Conservation (phyloP, 1,140 invertebrate genomes). For the Asobara japonica region DNA sequence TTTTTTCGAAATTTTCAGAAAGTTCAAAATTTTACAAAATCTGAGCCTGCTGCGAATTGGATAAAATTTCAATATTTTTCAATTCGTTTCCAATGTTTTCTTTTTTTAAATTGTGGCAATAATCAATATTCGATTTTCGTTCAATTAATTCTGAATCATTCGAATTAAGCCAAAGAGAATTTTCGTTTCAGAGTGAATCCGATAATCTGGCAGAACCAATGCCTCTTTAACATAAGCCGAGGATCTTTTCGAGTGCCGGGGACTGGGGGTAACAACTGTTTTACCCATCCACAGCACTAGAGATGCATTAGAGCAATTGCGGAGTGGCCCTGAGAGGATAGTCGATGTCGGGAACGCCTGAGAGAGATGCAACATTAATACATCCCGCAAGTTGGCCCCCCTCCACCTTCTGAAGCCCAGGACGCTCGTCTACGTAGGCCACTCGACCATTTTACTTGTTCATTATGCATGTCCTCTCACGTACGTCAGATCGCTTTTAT, state of each 20-base stretch:
- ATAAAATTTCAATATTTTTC: too few species aligned
- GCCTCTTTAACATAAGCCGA: constrained; percentile 16
- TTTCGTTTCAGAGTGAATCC: neutral
- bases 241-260: constrained; percentile 6
- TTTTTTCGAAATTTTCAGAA: too few species aligned
- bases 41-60: too few species aligned
- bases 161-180: neutral
- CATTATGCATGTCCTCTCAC: constrained; percentile 49
- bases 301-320: constrained; percentile 56
- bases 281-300: constrained; percentile 41
- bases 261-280: constrained; percentile 16
- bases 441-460: constrained; percentile 49
- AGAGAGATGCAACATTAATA: constrained; percentile 56
- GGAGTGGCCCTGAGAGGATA: constrained; percentile 53
- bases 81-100: too few species aligned
- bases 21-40: too few species aligned
- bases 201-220: constrained; percentile 12
- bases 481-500: constrained; percentile 21
- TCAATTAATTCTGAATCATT: too few species aligned
- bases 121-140: too few species aligned
- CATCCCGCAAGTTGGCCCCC: constrained; percentile 39
- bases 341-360: constrained; percentile 49
- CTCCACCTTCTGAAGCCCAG: constrained; percentile 36
- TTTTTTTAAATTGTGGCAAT: too few species aligned
- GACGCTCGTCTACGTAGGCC: constrained; percentile 48